These are phyloP conservation scores for Drosophila imparisetae DNA, from an alignment of 2,888 invertebrate species.

Conservation along the genomic window DNA sequence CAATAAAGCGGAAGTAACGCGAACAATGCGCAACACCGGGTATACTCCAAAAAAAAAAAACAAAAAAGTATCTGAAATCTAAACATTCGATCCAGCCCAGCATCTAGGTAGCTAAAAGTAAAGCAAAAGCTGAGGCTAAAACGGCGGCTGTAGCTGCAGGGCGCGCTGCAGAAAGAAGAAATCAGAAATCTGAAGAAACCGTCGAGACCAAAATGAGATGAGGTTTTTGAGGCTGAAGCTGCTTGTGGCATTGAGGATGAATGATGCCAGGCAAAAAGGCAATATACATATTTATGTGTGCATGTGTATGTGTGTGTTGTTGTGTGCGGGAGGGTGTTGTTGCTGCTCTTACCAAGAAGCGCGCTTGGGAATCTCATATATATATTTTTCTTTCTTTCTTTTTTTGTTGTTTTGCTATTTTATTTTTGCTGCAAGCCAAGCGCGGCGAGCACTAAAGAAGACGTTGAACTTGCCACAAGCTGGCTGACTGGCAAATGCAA, in stretches of 20 bases:
- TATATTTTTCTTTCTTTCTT: slow-evolving; percentile 24
- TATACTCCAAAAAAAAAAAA: slow-evolving; percentile 11
- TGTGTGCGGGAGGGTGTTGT: slow-evolving; percentile 21
- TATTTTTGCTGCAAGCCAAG: slow-evolving; percentile 64
- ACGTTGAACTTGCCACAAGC: slow-evolving; percentile 74
- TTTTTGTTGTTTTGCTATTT: slow-evolving; percentile 36
- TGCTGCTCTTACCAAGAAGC: slow-evolving; percentile 70
- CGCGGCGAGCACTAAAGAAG: slow-evolving; percentile 72
- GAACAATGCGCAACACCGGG: slow-evolving; percentile 37
- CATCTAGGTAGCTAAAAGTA: slow-evolving; percentile 36
- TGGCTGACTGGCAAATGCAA: slow-evolving; percentile 33
- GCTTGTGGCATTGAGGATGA: slow-evolving; percentile 41
- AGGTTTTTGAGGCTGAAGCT: slow-evolving; percentile 17
- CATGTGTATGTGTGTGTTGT: slow-evolving; percentile 13
- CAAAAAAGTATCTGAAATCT: slow-evolving; percentile 35
- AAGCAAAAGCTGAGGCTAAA: not conserved
- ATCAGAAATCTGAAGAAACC: not conserved
- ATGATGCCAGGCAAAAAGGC: slow-evolving; percentile 32
- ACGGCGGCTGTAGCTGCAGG: slow-evolving; percentile 15
- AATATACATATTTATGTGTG: not conserved
- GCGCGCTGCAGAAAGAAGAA: not conserved
- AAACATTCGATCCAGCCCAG: slow-evolving; percentile 17
- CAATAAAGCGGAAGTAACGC: slow-evolving; percentile 47
- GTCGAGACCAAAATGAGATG: slow-evolving; percentile 19
- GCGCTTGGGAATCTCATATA: slow-evolving; percentile 71